Conservation (phyloP, 2,797 vertebrate species). For the Megaceryle alcyon region DNA sequence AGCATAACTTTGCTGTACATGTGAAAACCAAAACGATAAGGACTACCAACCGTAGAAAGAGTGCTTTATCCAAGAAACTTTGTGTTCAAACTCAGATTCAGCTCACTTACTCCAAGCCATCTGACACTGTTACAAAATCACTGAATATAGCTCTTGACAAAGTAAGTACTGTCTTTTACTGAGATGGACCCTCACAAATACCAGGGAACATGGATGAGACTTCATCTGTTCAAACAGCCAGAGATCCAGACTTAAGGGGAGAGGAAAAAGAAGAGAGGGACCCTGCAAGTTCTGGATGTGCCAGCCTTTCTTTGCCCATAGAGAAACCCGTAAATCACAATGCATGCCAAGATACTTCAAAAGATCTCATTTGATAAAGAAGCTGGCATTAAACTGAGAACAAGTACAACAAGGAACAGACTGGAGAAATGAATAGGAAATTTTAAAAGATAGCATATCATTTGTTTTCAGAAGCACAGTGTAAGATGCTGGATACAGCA, state of each 20-base stretch:
- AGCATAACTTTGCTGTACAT: background rate
- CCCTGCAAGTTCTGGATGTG: background rate
- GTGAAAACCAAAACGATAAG: background rate
- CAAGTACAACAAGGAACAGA: constrained; percentile 7
- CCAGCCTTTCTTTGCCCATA: constrained; percentile 6
- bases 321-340: constrained; percentile 49
- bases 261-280: background rate
- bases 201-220: background rate
- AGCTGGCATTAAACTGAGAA: constrained; percentile 38
- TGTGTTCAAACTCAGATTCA: constrained; percentile 8
- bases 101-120: background rate
- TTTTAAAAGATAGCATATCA: constrained; percentile 11
- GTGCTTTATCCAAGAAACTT: background rate
- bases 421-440: constrained; percentile 25
- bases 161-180: background rate
- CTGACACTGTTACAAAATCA: background rate
- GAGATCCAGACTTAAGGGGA: background rate
- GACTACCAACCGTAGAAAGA: background rate
- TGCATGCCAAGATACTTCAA: constrained; percentile 30
- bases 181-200: background rate
- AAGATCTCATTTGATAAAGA: constrained; percentile 63
- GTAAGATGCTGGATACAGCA: constrained; percentile 33
- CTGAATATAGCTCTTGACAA: background rate
- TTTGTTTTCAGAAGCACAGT: constrained; percentile 19
- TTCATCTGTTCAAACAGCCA: background rate